phyloP scores from a whole-genome alignment of 2,113 vertebrate species.

The Pterophyllum scalare region DNA sequence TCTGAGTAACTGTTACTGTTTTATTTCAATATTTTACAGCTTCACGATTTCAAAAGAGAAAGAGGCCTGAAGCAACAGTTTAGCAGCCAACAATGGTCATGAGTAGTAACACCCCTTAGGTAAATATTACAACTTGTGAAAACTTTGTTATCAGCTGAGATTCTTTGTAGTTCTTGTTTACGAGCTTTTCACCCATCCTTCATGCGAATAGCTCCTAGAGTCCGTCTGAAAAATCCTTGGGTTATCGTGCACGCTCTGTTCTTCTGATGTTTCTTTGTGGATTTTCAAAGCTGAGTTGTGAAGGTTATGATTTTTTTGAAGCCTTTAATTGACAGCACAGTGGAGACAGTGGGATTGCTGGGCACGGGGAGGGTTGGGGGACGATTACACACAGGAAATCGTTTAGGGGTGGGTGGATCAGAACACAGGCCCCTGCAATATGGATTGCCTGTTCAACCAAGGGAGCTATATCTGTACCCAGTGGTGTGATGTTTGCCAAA shows the following conservation, averaged over 20 bases:
- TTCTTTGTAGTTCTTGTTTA: neutral
- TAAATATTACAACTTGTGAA: neutral
- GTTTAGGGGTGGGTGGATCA: too few species aligned
- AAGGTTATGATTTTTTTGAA: too few species aligned
- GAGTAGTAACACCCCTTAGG: neutral
- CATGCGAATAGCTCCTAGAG: too few species aligned
- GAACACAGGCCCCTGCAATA: too few species aligned
- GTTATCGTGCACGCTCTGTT: neutral
- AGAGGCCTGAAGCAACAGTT: neutral
- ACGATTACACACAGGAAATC: too few species aligned
- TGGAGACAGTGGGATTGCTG: too few species aligned
- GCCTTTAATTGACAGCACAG: too few species aligned
- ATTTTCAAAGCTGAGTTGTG: neutral
- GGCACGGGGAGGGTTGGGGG: too few species aligned
- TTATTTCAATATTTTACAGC: neutral
- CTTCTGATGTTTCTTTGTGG: neutral
- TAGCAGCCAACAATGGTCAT: neutral
- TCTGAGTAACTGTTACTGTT: neutral
- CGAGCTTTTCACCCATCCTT: neutral
- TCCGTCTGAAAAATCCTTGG: neutral
- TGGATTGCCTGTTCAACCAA: neutral
- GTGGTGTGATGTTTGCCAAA: neutral
- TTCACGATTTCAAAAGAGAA: fast-evolving
- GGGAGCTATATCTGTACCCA: neutral
- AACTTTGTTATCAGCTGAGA: neutral